Evolutionary conservation across 2,888 invertebrate genomes (phyloP), one percentile per base, ranked within the genome.

Genomic region (Quadriops clusia): DNA sequence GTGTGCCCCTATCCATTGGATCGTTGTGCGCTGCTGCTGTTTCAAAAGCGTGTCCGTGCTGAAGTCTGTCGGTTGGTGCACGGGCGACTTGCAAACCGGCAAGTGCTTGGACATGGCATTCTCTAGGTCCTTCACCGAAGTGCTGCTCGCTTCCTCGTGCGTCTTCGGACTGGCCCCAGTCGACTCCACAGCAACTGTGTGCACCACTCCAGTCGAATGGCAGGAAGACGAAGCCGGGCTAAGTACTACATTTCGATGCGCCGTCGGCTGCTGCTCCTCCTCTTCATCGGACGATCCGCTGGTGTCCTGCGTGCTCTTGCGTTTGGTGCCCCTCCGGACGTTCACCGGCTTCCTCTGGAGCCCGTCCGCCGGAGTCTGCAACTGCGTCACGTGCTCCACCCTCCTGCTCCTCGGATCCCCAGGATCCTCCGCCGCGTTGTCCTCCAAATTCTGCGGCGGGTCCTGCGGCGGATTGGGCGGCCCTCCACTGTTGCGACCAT

Each of bases 31-130:
- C 64, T 81, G 81, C 40, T 80, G 79, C 43, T 85, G 84, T 51
- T 86, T 86, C 23, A 86, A 61, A 20, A 87, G 61, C 0, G 86
- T 77, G 51, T 86, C 87, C 1, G 86, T 80, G 43, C 87, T 87
- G 53, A 89, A 89, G 53, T 89, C 89, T 1, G 89, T 87, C 2
- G 81, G 79, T 46, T 79, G 73, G 49, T 79, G 76, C n/a, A 63
- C 60, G 5, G 70, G 68, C 5, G 68, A 65, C 42, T 74, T 60
- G 24, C 70, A 65, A 3, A 66, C 61, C 0, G 85, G 85, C 34
- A 94, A 64, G 64, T 93, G 93, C 53, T 91, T 91, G 11, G 93
- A 91, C 93, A 94, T 94, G 24, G 89, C 93, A 52, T 91, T 89
- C 59, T 94, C 93, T 44, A 94, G 65, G 50, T 93, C 91, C 60